Base-by-base conservation (phyloP, 2,797 vertebrate genomes). In the Cirrhinus mrigala region DNA sequence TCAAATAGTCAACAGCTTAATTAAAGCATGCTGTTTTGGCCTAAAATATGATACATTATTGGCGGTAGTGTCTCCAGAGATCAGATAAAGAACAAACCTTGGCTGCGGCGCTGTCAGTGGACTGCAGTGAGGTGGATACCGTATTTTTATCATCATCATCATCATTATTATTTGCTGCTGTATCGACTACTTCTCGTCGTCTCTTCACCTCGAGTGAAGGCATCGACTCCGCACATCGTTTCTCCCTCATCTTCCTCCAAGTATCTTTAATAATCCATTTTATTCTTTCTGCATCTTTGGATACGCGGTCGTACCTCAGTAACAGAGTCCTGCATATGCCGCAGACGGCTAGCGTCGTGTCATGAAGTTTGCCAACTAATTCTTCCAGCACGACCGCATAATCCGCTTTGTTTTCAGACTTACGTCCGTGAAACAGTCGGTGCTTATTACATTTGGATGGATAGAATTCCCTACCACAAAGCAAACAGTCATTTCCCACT, bases 191-290 rank as follows among this genome's bases (percentile, higher is more conserved):
- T 78, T 84, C 64, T 20, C 74, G 50, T 69, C 62, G 37, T 40
- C 62, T 68, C 46, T 77, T 84, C 48, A 70, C 58, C 33, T 76
- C 83, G 18, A 78, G 10, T 44, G 46, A 69, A 27, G 73, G 74
- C 12, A 40, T 82, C n/a, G 54, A 16, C 27, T 58, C 54, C 40
- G 81, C 81, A 16, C 76, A 79, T 22, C 83, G 74, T 33, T 78
- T 84, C 62, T 78, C 74, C 44, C 83, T 84, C 29, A 37, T 58
- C 40, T 84, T 77, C 33, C 44, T 84, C 76, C 83, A 84, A 50
- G 24, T 84, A 18, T 78, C 74, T 14, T 44, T 79, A 58, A 69
- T 68, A 40, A 60, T 75, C 62, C n/a, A 54, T n/a, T 79, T 60
- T 48, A 56, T 58, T 29, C 64, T 40, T 29, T 84, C 76, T 22